Evolutionary conservation across 2,797 vertebrate genomes (phyloP).

Genomic region (Chiroxiphia lanceolata): DNA sequence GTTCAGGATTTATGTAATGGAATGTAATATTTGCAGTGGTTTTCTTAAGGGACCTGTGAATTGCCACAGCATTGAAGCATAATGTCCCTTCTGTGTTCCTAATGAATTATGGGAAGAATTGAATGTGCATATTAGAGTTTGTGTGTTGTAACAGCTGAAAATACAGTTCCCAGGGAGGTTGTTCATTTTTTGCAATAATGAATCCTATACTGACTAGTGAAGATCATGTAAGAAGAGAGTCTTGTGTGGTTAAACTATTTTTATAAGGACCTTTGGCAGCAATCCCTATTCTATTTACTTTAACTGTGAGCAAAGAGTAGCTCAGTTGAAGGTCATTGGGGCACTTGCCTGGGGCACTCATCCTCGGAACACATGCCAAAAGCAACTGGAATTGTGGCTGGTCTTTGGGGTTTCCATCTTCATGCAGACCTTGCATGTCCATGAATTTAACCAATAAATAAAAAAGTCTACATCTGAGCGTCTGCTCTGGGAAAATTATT

Average conservation of each 20-base stretch:
- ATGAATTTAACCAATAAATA: neutral
- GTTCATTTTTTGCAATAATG: neutral
- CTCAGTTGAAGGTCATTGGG: neutral
- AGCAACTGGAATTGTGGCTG: neutral
- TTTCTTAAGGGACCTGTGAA: slow-evolving; percentile 17
- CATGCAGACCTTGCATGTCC: neutral
- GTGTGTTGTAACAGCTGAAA: neutral
- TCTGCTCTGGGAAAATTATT: neutral
- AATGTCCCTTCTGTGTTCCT: neutral
- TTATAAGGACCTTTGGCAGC: neutral
- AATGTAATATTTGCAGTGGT: neutral
- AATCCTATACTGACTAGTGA: neutral
- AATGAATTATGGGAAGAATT: neutral
- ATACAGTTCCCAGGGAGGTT: neutral
- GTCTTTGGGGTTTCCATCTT: neutral
- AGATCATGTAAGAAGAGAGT: neutral
- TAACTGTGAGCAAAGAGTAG: neutral
- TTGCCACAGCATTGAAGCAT: neutral
- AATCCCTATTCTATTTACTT: neutral
- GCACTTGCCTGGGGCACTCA: neutral
- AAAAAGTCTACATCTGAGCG: neutral
- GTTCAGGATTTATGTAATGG: neutral
- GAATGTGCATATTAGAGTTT: neutral
- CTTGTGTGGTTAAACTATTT: neutral
- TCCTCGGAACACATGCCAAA: neutral